Conservation (phyloP, 2,113 vertebrate species). For the Anser cygnoides region DNA sequence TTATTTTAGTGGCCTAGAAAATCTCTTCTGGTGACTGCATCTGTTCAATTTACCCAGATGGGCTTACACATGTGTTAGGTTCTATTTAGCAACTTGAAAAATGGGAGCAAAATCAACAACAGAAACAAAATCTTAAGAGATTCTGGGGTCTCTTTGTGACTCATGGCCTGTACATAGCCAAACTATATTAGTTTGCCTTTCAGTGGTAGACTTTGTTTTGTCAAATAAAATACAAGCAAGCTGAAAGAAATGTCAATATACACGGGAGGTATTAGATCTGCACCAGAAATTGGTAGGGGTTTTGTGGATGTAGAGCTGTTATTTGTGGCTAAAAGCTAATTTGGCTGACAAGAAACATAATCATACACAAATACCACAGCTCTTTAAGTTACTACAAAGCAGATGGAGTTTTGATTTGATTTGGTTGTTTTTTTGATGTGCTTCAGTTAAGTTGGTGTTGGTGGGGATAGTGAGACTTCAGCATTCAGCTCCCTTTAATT, state of each 20-base stretch:
- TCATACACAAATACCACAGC: background rate
- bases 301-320: background rate
- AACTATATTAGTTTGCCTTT: background rate
- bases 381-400: background rate
- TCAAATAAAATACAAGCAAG: background rate
- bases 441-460: background rate
- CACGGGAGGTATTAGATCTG: background rate
- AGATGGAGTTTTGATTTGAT: background rate
- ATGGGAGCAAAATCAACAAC: background rate
- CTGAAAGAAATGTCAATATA: background rate
- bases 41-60: background rate
- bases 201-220: background rate
- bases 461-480: background rate
- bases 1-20: background rate
- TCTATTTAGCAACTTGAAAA: background rate
- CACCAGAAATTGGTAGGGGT: background rate
- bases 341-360: background rate
- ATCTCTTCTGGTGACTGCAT: background rate
- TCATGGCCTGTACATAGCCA: background rate
- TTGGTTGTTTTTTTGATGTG: rapidly evolving
- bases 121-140: background rate
- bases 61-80: background rate
- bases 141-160: background rate
- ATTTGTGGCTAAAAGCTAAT: background rate
- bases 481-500: background rate